phyloP scores from a whole-genome alignment of 2,888 invertebrate species.

The Torymus tubicola region DNA sequence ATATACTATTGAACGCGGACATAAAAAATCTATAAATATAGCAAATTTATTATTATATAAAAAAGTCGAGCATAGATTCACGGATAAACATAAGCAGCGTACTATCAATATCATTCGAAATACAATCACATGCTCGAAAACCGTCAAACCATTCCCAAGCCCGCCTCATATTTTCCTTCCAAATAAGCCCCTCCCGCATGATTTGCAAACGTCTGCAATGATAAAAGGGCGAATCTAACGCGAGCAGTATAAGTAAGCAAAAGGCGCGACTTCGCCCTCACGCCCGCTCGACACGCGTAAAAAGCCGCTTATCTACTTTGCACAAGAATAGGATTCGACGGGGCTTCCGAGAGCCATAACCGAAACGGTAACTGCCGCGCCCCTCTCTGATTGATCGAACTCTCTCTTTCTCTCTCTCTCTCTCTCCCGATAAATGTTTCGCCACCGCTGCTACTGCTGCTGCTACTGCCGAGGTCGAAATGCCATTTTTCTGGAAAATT shows the following conservation, averaged over 20 bases:
- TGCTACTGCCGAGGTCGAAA: slow-evolving; percentile 47
- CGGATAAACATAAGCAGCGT: no score
- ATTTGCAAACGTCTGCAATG: neutral
- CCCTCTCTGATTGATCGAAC: slow-evolving; percentile 75
- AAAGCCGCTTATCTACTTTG: slow-evolving; percentile 75
- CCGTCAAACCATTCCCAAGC: no score
- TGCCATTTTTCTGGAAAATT: slow-evolving; percentile 74
- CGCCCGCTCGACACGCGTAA: slow-evolving; percentile 64
- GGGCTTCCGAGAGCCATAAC: slow-evolving; percentile 77
- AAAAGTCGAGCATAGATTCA: no score
- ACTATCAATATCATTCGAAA: no score
- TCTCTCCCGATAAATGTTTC: slow-evolving; percentile 54
- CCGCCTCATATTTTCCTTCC: no score
- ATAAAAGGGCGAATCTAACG: neutral
- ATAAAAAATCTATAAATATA: no score
- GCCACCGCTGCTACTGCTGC: no score
- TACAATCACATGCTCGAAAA: no score
- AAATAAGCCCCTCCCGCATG: neutral
- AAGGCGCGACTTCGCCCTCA: slow-evolving; percentile 2
- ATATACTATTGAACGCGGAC: no score
- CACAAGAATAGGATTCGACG: slow-evolving; percentile 76
- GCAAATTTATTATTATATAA: no score
- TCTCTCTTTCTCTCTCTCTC: slow-evolving; percentile 70
- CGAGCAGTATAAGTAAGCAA: neutral
- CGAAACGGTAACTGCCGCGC: slow-evolving; percentile 77